A percentile compares a stretch with the other conserved stretches of the same genome.
Evolutionary conservation across 1,140 invertebrate genomes (phyloP).

Genomic region (Cherax quadricarinatus): DNA sequence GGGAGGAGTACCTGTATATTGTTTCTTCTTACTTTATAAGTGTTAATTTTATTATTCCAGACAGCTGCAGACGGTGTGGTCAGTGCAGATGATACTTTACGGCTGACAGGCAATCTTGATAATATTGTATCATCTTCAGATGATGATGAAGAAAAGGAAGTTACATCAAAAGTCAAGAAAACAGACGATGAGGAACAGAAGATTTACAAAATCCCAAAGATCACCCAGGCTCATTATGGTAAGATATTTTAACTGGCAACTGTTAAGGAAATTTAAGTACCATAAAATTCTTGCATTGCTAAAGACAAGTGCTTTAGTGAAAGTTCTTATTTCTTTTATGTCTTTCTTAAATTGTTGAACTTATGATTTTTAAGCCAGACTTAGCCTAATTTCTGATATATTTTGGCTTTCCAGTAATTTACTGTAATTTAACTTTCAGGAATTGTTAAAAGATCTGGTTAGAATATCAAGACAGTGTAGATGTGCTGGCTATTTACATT

Average conservation of each 20-base stretch:
- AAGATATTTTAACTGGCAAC: neutral
- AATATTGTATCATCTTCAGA: conserved; percentile 51
- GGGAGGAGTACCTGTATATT: too few relatives aligned
- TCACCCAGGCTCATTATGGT: conserved; percentile 52
- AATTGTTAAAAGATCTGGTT: too few relatives aligned
- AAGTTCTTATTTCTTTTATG: too few relatives aligned
- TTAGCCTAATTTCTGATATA: too few relatives aligned
- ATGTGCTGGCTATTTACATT: too few relatives aligned
- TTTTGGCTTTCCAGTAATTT: too few relatives aligned
- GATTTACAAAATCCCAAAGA: conserved; percentile 45
- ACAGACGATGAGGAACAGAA: neutral
- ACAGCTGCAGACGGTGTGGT: conserved; percentile 37
- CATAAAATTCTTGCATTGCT: too few relatives aligned
- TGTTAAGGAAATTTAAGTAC: neutral
- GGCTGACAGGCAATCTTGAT: conserved; percentile 41
- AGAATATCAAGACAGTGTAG: too few relatives aligned
- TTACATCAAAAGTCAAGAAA: conserved; percentile 10
- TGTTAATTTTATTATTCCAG: neutral
- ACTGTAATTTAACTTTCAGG: too few relatives aligned
- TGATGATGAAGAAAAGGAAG: conserved; percentile 37
- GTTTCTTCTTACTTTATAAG: neutral
- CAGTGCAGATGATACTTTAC: conserved; percentile 31
- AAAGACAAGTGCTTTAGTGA: too few relatives aligned
- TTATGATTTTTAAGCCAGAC: too few relatives aligned
- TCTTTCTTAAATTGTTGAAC: too few relatives aligned